A percentile compares a stretch with the other conserved stretches of the same genome.
Evolutionary conservation across 1,140 invertebrate genomes (phyloP).

Genomic region (Dendroctonus valens): DNA sequence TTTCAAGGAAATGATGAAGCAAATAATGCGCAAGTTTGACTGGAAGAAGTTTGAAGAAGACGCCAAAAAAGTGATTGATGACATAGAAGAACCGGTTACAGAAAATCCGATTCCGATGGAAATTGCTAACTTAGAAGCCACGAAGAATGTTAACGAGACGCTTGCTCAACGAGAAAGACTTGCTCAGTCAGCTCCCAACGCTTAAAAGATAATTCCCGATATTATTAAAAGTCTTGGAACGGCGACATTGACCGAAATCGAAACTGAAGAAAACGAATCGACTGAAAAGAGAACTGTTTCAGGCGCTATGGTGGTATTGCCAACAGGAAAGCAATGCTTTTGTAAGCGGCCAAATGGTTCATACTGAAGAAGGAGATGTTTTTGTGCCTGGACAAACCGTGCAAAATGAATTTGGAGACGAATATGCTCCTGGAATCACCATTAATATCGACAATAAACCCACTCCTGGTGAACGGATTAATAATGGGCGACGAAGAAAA

Average conservation of each 20-base stretch:
- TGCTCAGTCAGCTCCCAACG: slow-evolving; percentile 58
- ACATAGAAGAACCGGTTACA: slow-evolving; percentile 47
- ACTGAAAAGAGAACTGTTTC: slow-evolving; percentile 55
- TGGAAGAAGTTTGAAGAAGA: slow-evolving; percentile 63
- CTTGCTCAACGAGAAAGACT: slow-evolving; percentile 50
- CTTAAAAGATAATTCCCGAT: slow-evolving; percentile 63
- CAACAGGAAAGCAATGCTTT: slow-evolving; percentile 58
- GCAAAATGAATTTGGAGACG: slow-evolving; percentile 62
- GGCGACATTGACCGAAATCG: slow-evolving; percentile 58
- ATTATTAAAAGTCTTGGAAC: slow-evolving; percentile 62
- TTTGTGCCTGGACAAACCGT: slow-evolving; percentile 74
- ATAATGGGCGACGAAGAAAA: slow-evolving; percentile 47
- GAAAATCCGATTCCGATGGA: slow-evolving; percentile 52
- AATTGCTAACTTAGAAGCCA: slow-evolving; percentile 56
- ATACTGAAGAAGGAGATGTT: slow-evolving; percentile 64
- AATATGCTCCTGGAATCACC: slow-evolving; percentile 72
- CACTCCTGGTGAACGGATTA: slow-evolving; percentile 60
- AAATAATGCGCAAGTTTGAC: slow-evolving; percentile 60
- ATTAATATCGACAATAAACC: slow-evolving; percentile 66
- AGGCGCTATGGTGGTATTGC: slow-evolving; percentile 46
- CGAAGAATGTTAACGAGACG: slow-evolving; percentile 59
- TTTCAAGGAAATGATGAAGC: slow-evolving; percentile 60
- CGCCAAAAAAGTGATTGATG: slow-evolving; percentile 53
- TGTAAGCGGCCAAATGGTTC: slow-evolving; percentile 67
- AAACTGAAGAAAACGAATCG: slow-evolving; percentile 51